These are phyloP conservation scores for Percopsis transmontana DNA, from an alignment of 2,113 vertebrate genomes.

Conservation along the genomic window DNA sequence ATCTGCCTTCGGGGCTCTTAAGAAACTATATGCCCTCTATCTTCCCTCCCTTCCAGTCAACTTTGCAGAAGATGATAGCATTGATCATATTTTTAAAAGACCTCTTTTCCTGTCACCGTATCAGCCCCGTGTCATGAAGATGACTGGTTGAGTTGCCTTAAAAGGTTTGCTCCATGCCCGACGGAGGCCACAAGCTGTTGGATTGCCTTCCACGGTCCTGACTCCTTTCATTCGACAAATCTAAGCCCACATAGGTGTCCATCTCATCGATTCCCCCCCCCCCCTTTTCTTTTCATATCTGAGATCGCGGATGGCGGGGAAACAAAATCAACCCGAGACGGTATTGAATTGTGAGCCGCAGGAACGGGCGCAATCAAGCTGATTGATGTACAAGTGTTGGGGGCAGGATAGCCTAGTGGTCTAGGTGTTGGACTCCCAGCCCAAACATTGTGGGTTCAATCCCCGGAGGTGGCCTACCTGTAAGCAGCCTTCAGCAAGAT, in stretches of 20 bases:
- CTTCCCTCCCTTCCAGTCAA: slow-evolving; percentile 40
- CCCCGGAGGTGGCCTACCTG: too few relatives aligned
- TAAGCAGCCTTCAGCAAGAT: too few relatives aligned
- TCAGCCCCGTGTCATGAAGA: slow-evolving; percentile 52
- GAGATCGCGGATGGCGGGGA: not conserved
- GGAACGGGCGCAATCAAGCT: slow-evolving; percentile 8
- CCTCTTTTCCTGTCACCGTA: slow-evolving; percentile 60
- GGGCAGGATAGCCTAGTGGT: too few relatives aligned
- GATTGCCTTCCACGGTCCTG: slow-evolving; percentile 25
- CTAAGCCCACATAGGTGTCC: slow-evolving; percentile 17
- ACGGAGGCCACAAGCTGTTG: slow-evolving; percentile 24
- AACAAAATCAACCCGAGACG: slow-evolving; percentile 15
- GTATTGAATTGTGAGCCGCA: not conserved
- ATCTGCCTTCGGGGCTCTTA: not conserved
- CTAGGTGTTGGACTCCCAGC: too few relatives aligned
- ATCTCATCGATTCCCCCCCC: slow-evolving; percentile 27
- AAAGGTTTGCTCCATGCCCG: slow-evolving; percentile 13
- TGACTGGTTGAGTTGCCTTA: slow-evolving; percentile 63
- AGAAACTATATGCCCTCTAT: slow-evolving; percentile 27
- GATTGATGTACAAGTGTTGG: slow-evolving; percentile 46
- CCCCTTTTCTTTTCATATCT: slow-evolving; percentile 24
- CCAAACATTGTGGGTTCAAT: too few relatives aligned
- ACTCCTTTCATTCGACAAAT: slow-evolving; percentile 29
- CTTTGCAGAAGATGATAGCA: slow-evolving; percentile 67
- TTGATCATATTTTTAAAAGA: slow-evolving; percentile 75